A percentile compares a stretch with the other conserved stretches of the same genome.
Conservation (phyloP, 1,140 invertebrate genomes). For the Polyergus mexicanus region DNA sequence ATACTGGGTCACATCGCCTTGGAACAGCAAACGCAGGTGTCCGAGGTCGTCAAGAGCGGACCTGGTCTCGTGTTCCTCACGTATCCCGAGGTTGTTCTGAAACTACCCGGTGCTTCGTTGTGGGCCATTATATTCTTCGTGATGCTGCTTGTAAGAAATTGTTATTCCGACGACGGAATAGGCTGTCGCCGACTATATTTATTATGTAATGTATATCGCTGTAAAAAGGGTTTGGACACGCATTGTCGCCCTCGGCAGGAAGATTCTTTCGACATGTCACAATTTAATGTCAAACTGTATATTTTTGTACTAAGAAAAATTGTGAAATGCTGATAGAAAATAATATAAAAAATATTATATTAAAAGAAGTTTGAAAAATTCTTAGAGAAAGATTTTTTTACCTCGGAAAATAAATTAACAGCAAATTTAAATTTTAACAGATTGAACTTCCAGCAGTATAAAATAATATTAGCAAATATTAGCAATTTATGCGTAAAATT, state of each 20-base stretch:
- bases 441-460: not conserved
- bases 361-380: not conserved
- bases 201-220: slow-evolving; percentile 30
- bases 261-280: slow-evolving; percentile 14
- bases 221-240: slow-evolving; percentile 1
- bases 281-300: slow-evolving; percentile 16
- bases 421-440: not conserved
- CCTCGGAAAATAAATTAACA: not conserved
- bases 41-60: slow-evolving; percentile 88
- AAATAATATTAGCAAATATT: not conserved
- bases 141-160: slow-evolving; percentile 88
- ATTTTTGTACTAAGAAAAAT: not conserved
- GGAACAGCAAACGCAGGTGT: slow-evolving; percentile 86
- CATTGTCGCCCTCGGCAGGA: not conserved
- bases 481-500: not conserved
- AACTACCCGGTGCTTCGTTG: slow-evolving; percentile 88
- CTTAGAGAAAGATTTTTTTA: not conserved
- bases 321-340: slow-evolving; percentile 4
- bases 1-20: slow-evolving; percentile 89
- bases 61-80: slow-evolving; percentile 90
- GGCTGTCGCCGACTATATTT: slow-evolving; percentile 34
- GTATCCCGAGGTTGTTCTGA: slow-evolving; percentile 90
- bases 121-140: slow-evolving; percentile 90
- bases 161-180: slow-evolving; percentile 37
- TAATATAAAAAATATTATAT: not conserved